phyloP scores from a whole-genome alignment of 2,797 vertebrate genomes.

The Characodon lateralis region DNA sequence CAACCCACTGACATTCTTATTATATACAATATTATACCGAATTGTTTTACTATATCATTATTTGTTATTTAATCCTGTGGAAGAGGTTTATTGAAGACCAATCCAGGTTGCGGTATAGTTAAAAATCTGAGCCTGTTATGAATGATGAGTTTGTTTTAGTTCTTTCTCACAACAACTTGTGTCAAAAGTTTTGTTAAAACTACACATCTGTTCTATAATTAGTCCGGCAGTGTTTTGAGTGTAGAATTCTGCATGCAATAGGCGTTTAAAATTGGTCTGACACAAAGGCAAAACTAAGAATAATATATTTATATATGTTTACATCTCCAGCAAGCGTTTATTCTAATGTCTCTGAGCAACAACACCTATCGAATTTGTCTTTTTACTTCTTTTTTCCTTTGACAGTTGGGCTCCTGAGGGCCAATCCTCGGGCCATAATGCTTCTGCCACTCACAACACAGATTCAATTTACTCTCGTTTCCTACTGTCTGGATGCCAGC shows the following conservation, averaged over 20 bases:
- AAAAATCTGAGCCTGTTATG: background rate
- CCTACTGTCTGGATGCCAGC: conserved; percentile 51
- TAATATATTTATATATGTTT: conserved; percentile 14
- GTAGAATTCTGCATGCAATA: background rate
- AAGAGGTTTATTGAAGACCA: background rate
- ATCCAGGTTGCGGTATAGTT: background rate
- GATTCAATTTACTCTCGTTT: conserved; percentile 74
- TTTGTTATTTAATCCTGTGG: background rate
- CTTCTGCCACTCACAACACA: conserved; percentile 70
- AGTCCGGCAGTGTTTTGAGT: background rate
- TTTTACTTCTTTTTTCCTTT: conserved; percentile 12
- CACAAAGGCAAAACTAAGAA: background rate
- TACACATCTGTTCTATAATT: background rate
- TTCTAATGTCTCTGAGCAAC: conserved; percentile 14
- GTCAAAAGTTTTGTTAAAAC: background rate
- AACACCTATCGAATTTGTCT: conserved; percentile 24
- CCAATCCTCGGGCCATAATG: conserved; percentile 57
- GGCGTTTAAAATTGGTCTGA: background rate
- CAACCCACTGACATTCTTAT: no score
- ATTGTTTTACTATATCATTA: background rate
- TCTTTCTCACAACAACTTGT: background rate
- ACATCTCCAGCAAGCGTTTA: conserved; percentile 3
- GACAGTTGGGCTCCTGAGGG: conserved; percentile 30
- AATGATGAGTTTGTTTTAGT: background rate
- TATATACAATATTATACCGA: background rate